These are phyloP conservation scores for Pipistrellus pipistrellus DNA, from an alignment of 2,797 vertebrate species.

Conservation along the genomic window DNA sequence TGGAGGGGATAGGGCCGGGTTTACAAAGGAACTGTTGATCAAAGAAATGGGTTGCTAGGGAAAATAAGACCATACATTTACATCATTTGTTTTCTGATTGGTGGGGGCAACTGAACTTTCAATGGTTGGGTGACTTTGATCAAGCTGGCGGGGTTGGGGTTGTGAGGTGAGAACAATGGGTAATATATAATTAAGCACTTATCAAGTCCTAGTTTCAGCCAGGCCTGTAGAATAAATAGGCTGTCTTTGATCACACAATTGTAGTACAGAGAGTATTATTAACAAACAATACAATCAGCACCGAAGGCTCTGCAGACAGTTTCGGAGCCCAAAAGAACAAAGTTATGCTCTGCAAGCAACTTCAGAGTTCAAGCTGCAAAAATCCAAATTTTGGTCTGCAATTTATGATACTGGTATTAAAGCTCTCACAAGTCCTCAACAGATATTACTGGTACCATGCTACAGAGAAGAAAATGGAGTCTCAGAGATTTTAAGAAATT, in stretches of 20 bases:
- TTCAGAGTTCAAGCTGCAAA: not conserved
- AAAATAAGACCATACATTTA: not conserved
- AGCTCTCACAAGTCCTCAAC: not conserved
- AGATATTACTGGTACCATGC: not conserved
- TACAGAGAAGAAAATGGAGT: not conserved
- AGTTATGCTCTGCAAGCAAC: not conserved
- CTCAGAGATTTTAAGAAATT: slow-evolving; percentile 9
- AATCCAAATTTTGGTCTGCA: not conserved
- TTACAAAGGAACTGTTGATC: not conserved
- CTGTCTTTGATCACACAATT: not conserved
- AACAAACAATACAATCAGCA: not conserved
- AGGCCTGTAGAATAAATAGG: not conserved
- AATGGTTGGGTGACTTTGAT: not conserved
- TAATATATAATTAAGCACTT: not conserved
- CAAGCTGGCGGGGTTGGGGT: not conserved
- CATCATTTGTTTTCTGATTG: not conserved
- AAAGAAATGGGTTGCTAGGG: not conserved
- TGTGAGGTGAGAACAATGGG: not conserved
- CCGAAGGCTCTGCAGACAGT: not conserved
- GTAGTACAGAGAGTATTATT: not conserved
- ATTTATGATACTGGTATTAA: not conserved
- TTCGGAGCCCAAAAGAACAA: not conserved
- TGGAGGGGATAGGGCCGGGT: not conserved
- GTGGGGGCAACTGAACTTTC: not conserved
- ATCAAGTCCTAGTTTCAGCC: not conserved